Percentiles rank a stretch among this genome's conserved stretches.
Evolutionary conservation across 2,113 vertebrate genomes (phyloP).

Genomic region (Saiga tatarica): DNA sequence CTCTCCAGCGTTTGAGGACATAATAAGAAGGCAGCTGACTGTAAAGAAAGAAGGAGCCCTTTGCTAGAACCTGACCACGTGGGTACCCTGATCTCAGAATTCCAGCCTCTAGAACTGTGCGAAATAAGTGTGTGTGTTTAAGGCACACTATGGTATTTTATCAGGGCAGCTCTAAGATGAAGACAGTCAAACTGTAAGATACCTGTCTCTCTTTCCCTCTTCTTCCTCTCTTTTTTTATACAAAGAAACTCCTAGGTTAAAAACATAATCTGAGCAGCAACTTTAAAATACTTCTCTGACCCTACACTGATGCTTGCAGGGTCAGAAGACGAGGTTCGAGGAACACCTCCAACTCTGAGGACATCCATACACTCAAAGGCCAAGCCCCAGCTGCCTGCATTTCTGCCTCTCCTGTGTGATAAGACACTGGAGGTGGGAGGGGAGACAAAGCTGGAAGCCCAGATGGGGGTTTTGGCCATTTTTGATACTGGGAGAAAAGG

Average conservation of each 20-base stretch:
- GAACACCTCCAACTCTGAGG: not conserved
- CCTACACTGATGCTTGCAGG: rapidly evolving
- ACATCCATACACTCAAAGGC: not conserved
- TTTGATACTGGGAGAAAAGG: not conserved
- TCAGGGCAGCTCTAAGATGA: not conserved
- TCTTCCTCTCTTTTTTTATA: not conserved
- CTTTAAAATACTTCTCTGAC: not conserved
- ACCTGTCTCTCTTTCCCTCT: not conserved
- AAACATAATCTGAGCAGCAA: not conserved
- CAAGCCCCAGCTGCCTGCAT: not conserved
- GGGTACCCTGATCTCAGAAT: not conserved
- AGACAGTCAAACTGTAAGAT: not conserved
- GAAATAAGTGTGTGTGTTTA: not conserved
- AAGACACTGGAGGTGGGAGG: rapidly evolving
- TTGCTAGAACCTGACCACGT: not conserved
- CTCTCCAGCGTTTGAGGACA: not conserved
- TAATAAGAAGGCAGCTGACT: not conserved
- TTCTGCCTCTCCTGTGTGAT: not conserved
- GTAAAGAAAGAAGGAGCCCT: not conserved
- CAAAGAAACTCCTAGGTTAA: not conserved
- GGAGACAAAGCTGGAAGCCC: not conserved
- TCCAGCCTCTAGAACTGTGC: not conserved
- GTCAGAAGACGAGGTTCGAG: rapidly evolving
- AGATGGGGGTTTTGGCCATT: rapidly evolving
- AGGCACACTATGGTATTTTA: not conserved